Percentiles rank a stretch among this genome's conserved stretches.
phyloP scores from a whole-genome alignment of 2,888 invertebrate genomes.

The Drosophila buzzatii region DNA sequence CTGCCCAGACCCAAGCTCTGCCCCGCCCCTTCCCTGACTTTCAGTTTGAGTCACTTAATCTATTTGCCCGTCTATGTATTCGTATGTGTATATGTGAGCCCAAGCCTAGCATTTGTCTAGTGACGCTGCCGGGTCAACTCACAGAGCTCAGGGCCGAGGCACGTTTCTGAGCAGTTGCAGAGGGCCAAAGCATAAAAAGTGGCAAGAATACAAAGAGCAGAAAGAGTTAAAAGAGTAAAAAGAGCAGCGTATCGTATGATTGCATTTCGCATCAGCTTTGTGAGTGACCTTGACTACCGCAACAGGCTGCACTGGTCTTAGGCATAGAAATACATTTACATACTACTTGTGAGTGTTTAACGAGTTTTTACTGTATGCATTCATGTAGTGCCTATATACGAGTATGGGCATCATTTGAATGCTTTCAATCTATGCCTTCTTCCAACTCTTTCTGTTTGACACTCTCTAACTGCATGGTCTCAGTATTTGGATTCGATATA shows the following conservation, averaged over 20 bases:
- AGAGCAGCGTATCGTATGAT: slow-evolving; percentile 18
- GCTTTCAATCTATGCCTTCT: background rate
- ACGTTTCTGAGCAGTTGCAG: background rate
- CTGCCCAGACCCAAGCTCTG: slow-evolving; percentile 28
- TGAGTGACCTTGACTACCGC: slow-evolving; percentile 40
- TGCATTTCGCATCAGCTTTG: slow-evolving; percentile 31
- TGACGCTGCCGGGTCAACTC: slow-evolving; percentile 23
- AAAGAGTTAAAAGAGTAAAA: background rate
- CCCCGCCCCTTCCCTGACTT: background rate
- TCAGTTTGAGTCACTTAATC: slow-evolving; percentile 1
- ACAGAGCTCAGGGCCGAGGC: slow-evolving; percentile 7
- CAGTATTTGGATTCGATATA: too few species aligned
- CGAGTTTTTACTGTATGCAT: background rate
- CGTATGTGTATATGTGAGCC: background rate
- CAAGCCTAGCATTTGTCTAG: slow-evolving; percentile 38
- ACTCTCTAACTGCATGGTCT: too few species aligned
- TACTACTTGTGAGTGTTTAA: background rate
- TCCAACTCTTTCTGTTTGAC: background rate
- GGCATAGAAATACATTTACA: background rate
- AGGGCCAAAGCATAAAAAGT: background rate
- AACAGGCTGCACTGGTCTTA: slow-evolving; percentile 3
- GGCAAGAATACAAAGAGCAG: background rate
- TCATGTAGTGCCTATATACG: background rate
- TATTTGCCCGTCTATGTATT: background rate
- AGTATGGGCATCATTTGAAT: background rate